Conservation (phyloP, 2,113 vertebrate genomes). For the Scomber colias region DNA sequence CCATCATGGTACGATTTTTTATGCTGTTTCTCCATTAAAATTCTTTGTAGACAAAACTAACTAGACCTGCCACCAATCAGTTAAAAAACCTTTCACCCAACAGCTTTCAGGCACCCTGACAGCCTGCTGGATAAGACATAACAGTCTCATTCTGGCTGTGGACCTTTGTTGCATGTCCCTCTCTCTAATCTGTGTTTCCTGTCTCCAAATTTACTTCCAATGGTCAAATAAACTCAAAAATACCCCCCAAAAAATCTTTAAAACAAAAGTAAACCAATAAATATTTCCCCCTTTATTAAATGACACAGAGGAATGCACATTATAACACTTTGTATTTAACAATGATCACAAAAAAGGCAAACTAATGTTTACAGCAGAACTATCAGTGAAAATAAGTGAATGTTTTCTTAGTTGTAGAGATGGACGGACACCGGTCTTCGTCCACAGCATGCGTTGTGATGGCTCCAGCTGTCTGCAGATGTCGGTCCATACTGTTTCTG, state of each 20-base stretch:
- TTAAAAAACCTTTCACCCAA: too few relatives aligned
- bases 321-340: slow-evolving; percentile 2
- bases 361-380: slow-evolving; percentile 10
- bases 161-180: too few relatives aligned
- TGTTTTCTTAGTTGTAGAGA: slow-evolving; percentile 30
- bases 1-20: background rate
- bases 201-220: too few relatives aligned
- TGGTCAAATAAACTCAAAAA: too few relatives aligned
- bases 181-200: too few relatives aligned
- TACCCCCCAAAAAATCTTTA: too few relatives aligned
- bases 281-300: slow-evolving; percentile 32
- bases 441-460: slow-evolving; percentile 5
- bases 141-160: too few relatives aligned
- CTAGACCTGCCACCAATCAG: background rate
- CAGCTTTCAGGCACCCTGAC: too few relatives aligned
- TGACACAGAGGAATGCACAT: background rate
- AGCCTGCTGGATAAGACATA: too few relatives aligned
- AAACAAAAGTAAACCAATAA: background rate
- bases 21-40: background rate
- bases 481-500: slow-evolving; percentile 35
- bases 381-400: background rate
- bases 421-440: slow-evolving; percentile 16
- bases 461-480: slow-evolving; percentile 12
- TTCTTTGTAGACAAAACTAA: background rate
- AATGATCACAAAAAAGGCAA: slow-evolving; percentile 18